Evolutionary conservation across 2,888 invertebrate genomes (phyloP).

Genomic region (Marronus borbonicus): DNA sequence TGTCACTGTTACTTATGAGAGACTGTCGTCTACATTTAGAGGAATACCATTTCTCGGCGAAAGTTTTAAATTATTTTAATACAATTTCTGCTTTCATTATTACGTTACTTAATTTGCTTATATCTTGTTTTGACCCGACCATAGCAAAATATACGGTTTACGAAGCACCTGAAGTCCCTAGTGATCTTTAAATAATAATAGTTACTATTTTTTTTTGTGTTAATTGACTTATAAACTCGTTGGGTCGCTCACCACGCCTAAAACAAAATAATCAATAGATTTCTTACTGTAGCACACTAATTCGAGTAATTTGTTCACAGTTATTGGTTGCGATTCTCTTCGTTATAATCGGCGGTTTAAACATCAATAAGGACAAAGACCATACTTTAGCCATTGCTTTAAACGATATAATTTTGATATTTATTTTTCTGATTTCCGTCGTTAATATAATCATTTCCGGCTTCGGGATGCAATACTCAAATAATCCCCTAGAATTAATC

Average conservation of each 20-base stretch:
- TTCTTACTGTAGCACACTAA: background rate
- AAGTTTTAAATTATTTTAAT: slow-evolving; percentile 80
- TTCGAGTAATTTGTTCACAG: slow-evolving; percentile 74
- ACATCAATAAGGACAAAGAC: slow-evolving; percentile 83
- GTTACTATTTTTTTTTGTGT: no score
- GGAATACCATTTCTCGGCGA: slow-evolving; percentile 79
- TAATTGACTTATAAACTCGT: no score
- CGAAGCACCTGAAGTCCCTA: slow-evolving; percentile 55
- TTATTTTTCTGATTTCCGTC: slow-evolving; percentile 86
- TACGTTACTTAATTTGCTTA: slow-evolving; percentile 82
- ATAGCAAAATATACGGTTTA: slow-evolving; percentile 72
- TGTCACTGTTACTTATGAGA: slow-evolving; percentile 81
- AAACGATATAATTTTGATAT: slow-evolving; percentile 86
- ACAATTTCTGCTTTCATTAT: slow-evolving; percentile 82
- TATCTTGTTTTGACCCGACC: slow-evolving; percentile 86
- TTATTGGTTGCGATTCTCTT: slow-evolving; percentile 87
- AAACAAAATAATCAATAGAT: no score
- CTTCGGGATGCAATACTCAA: slow-evolving; percentile 87
- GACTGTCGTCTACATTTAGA: slow-evolving; percentile 84
- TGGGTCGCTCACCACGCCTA: no score
- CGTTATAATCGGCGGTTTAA: slow-evolving; percentile 86
- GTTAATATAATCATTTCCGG: slow-evolving; percentile 88
- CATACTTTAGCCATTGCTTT: slow-evolving; percentile 84
- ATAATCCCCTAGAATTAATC: slow-evolving; percentile 74
- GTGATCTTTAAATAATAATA: slow-evolving; percentile 25